phyloP scores from a whole-genome alignment of 92 coral and sea anemone genomes.

The Porites cylindrica region DNA sequence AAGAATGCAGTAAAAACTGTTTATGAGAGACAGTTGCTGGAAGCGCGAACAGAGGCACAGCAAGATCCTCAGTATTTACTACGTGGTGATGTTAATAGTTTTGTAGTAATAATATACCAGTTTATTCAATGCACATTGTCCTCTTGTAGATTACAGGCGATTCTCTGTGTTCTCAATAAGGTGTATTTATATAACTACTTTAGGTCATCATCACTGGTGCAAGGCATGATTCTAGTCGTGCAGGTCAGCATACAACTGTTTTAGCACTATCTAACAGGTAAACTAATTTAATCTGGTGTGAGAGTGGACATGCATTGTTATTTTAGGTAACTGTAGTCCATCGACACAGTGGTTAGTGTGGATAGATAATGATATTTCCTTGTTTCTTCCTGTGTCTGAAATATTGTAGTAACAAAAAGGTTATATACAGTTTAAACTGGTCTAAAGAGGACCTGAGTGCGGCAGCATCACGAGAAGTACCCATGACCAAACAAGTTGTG shows the following conservation, averaged over 20 bases:
- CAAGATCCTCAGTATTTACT: constrained; percentile 21
- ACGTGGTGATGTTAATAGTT: constrained; percentile 29
- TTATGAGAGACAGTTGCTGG: constrained; percentile 11
- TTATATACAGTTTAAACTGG: constrained; percentile 23
- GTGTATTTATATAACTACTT: not conserved
- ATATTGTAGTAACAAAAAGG: constrained; percentile 20
- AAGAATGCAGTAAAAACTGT: constrained; percentile 8
- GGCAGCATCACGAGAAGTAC: constrained; percentile 39
- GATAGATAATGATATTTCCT: not conserved
- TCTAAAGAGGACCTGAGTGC: constrained; percentile 25
- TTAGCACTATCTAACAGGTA: constrained; percentile 36
- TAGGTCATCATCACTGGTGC: constrained; percentile 44
- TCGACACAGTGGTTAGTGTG: not conserved
- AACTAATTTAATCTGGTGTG: not conserved
- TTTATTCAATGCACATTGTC: too few species aligned
- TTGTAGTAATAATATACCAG: not conserved
- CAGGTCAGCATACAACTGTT: constrained; percentile 50
- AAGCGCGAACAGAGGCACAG: constrained; percentile 31
- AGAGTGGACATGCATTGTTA: not conserved
- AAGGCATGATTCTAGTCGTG: constrained; percentile 49
- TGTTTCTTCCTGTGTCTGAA: not conserved
- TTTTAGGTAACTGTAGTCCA: not conserved
- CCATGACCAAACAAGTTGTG: constrained; percentile 40
- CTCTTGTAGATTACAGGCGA: too few species aligned
- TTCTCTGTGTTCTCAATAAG: too few species aligned